Percentiles rank a stretch among this genome's conserved stretches.
These are phyloP conservation scores for Piprites chloris DNA, from an alignment of 2,113 vertebrate species.

Conservation along the genomic window DNA sequence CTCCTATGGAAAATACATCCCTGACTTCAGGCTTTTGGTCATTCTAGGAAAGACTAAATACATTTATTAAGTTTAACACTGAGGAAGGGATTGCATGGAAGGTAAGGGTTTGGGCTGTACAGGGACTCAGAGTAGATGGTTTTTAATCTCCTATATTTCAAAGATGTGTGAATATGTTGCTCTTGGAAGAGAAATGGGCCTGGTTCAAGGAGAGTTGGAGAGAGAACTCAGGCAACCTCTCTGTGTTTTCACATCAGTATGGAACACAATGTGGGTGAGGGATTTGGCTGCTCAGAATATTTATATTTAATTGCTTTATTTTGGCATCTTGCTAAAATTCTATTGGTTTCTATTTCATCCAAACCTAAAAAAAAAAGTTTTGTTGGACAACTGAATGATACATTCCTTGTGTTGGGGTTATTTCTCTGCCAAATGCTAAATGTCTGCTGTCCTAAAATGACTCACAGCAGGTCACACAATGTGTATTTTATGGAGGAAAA, in stretches of 20 bases:
- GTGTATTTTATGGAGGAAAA: neutral
- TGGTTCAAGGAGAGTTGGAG: neutral
- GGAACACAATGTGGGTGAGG: neutral
- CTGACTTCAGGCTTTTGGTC: neutral
- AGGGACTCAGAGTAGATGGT: accelerated
- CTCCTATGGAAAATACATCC: neutral
- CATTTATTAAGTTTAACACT: neutral
- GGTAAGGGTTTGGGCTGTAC: neutral
- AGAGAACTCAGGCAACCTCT: neutral
- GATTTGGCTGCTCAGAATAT: slow-evolving; percentile 8
- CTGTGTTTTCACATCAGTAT: neutral
- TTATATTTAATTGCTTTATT: slow-evolving; percentile 27
- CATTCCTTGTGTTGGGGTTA: neutral
- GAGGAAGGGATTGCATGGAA: neutral
- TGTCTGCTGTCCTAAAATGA: neutral
- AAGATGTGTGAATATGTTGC: neutral
- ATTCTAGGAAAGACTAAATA: neutral
- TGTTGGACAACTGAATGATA: neutral
- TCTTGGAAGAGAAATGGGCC: neutral
- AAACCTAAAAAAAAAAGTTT: neutral
- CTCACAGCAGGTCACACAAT: neutral
- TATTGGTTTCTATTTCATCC: slow-evolving; percentile 12
- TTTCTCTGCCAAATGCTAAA: neutral
- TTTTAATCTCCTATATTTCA: neutral
- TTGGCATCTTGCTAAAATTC: slow-evolving; percentile 16